Conservation (phyloP, 2,113 vertebrate genomes). For the Macrotus californicus region DNA sequence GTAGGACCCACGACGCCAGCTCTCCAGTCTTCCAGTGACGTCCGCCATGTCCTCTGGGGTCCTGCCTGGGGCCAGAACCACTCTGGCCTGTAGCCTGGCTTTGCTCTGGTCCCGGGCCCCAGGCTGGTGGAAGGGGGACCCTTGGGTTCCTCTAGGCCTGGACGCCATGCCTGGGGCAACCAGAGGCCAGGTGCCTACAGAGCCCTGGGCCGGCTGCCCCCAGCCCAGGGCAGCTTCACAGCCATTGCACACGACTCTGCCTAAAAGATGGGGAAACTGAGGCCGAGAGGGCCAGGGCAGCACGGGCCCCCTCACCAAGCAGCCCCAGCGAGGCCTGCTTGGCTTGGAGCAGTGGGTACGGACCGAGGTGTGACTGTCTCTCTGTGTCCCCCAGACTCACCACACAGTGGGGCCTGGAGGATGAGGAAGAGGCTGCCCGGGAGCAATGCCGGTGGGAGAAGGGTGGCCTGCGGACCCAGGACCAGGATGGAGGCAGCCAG, state of each 20-base stretch:
- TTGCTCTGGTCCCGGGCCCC: not conserved
- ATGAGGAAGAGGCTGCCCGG: slow-evolving; percentile 85
- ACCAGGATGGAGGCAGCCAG: slow-evolving; percentile 47
- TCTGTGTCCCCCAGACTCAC: slow-evolving; percentile 76
- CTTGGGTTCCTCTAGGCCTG: not conserved
- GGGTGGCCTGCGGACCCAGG: slow-evolving; percentile 73
- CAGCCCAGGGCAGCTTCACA: accelerated
- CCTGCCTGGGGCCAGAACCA: not conserved
- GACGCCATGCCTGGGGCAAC: not conserved
- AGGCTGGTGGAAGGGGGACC: not conserved
- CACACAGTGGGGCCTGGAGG: slow-evolving; percentile 87
- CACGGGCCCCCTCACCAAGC: not conserved
- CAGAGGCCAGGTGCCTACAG: not conserved
- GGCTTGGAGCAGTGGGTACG: accelerated
- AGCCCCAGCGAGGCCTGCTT: too few relatives aligned
- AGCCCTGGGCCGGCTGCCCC: not conserved
- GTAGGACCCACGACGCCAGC: too few relatives aligned
- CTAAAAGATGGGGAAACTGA: not conserved
- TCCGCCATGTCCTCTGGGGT: not conserved
- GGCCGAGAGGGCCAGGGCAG: not conserved
- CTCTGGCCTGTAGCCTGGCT: too few relatives aligned
- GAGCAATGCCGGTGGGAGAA: slow-evolving; percentile 81
- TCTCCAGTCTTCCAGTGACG: accelerated
- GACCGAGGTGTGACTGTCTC: not conserved
- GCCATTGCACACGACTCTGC: not conserved